Percentiles rank a stretch among this genome's conserved stretches.
phyloP scores from a whole-genome alignment of 1,140 invertebrate species.

The Batillaria attramentaria region DNA sequence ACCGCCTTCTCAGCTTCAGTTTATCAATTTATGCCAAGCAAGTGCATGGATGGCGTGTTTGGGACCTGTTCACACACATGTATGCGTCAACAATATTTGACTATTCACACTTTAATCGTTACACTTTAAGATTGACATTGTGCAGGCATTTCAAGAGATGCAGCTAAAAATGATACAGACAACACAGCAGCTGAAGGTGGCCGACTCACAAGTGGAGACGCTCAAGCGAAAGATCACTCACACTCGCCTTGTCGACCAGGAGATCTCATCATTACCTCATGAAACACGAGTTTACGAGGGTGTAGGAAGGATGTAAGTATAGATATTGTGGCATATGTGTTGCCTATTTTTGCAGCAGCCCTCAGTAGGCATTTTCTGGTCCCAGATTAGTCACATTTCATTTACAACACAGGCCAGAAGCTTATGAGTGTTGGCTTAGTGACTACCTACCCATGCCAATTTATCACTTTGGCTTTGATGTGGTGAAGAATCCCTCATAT shows the following conservation, averaged over 20 bases:
- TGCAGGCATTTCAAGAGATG: constrained; percentile 85
- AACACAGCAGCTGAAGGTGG: constrained; percentile 83
- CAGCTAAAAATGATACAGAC: constrained; percentile 88
- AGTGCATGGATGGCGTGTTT: background rate
- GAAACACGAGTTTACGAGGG: constrained; percentile 83
- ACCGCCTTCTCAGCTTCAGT: background rate
- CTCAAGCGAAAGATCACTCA: constrained; percentile 81
- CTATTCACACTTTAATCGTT: background rate
- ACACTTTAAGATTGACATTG: constrained; percentile 22
- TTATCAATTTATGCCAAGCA: background rate
- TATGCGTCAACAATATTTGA: too few relatives aligned
- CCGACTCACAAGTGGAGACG: constrained; percentile 84
- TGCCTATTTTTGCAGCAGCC: too few relatives aligned
- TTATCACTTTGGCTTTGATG: too few relatives aligned
- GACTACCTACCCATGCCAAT: too few relatives aligned
- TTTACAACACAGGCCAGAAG: too few relatives aligned
- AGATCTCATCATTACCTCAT: constrained; percentile 76
- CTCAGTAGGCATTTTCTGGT: too few relatives aligned
- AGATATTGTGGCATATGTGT: too few relatives aligned
- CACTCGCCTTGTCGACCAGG: constrained; percentile 80
- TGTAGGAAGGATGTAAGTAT: constrained; percentile 82
- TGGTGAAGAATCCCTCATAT: too few relatives aligned
- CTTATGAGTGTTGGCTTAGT: too few relatives aligned
- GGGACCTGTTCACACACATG: background rate
- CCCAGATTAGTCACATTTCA: too few relatives aligned